These are phyloP conservation scores for Tribolium freemani DNA, from an alignment of 2,888 invertebrate species.

Conservation along the genomic window DNA sequence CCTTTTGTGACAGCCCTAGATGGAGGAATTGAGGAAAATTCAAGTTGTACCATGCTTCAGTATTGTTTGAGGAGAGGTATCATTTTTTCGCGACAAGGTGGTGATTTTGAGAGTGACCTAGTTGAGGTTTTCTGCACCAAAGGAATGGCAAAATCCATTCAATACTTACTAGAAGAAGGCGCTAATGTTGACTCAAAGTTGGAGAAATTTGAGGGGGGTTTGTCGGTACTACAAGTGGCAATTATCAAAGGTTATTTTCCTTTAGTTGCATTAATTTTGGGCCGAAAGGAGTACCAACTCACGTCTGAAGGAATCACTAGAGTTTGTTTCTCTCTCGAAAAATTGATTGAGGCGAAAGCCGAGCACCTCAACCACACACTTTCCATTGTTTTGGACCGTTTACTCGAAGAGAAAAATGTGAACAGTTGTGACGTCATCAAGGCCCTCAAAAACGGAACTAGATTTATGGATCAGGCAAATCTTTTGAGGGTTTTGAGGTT, in stretches of 20 bases:
- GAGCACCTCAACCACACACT: slow-evolving; percentile 31
- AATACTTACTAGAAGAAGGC: slow-evolving; percentile 51
- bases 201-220: slow-evolving; percentile 41
- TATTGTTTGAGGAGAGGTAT: slow-evolving; percentile 53
- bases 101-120: slow-evolving; percentile 44
- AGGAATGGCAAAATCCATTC: slow-evolving; percentile 49
- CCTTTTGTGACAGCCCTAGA: slow-evolving; percentile 48
- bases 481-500: slow-evolving; percentile 51
- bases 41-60: slow-evolving; percentile 52
- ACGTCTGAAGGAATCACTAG: slow-evolving; percentile 28
- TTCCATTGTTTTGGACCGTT: background rate
- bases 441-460: slow-evolving; percentile 37
- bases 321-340: slow-evolving; percentile 45
- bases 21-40: slow-evolving; percentile 41
- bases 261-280: slow-evolving; percentile 51
- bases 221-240: slow-evolving; percentile 48
- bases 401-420: background rate
- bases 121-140: slow-evolving; percentile 49
- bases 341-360: background rate
- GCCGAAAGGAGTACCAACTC: slow-evolving; percentile 34
- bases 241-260: slow-evolving; percentile 52
- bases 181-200: slow-evolving; percentile 47
- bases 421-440: background rate
- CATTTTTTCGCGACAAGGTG: slow-evolving; percentile 46
- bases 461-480: slow-evolving; percentile 28